Base-by-base conservation (phyloP, 2,888 invertebrate species). In the Yponomeuta malinellus region DNA sequence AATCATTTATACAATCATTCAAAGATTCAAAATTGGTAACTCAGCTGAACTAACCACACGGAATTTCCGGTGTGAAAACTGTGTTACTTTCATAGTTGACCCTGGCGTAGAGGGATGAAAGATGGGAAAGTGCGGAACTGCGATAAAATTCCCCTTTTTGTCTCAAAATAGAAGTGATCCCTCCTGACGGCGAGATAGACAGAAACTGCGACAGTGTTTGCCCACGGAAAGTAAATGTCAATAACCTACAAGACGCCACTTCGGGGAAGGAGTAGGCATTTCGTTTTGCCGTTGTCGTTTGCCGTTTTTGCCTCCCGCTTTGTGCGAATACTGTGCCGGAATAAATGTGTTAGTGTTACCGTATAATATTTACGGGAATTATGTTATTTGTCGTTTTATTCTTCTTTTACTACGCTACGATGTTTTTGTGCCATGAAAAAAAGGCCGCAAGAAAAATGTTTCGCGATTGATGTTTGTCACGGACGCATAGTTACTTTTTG, bases 201-300 rank as follows among this genome's bases (percentile, higher is more conserved):
- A 85, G 80, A 81, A 79, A 79, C 82, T 83, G 84, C 82, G 82
- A 79, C 80, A 77, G 75, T 89, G 90, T 91, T 91, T 91, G 84
- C 87, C 81, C 86, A 82, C 81, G 78, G 83, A 86, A 89, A 91
- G 91, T 91, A 89, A 91, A 91, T 90, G 91, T 90, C 90, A 91
- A 91, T 89, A 91, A 87, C 87, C 83, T 86, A 86, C 84, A 85
- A 87, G 86, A 82, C 81, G 79, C 77, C 81, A 82, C 86, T 84
- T 81, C 76, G 75, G 83, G 85, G 81, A 82, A 82, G 82, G 84
- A 86, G 84, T 86, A 84, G 64, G 69, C 69, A 37, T 37, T 59
- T 48, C 79, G n/a, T n/a, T n/a, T n/a, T n/a, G n/a, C n/a, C n/a
- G n/a, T n/a, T n/a, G n/a, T n/a, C n/a, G n/a, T n/a, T 77, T 76